Percentiles rank a stretch among this genome's conserved stretches.
phyloP scores from a whole-genome alignment of 2,797 vertebrate species.

The Potorous gilbertii region DNA sequence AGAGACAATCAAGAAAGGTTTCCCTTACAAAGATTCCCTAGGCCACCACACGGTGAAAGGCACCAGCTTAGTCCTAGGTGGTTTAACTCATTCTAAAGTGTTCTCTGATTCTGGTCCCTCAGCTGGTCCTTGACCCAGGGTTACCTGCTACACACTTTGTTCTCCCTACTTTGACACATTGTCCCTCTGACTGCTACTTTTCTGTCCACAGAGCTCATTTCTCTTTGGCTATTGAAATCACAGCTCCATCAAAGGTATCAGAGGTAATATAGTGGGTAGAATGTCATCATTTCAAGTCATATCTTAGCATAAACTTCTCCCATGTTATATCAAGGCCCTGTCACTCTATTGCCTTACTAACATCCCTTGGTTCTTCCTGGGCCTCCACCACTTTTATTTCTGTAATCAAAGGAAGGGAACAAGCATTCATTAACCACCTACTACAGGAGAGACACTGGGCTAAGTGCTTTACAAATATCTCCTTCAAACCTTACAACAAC shows the following conservation, averaged over 20 bases:
- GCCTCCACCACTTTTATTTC: not conserved
- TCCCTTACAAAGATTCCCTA: not conserved
- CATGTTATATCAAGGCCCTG: not conserved
- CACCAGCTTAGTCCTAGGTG: not conserved
- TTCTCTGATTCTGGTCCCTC: not conserved
- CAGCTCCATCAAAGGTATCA: not conserved
- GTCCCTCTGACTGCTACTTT: not conserved
- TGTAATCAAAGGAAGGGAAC: not conserved
- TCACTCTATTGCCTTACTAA: not conserved
- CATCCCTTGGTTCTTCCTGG: not conserved
- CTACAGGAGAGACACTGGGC: not conserved
- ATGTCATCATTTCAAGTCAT: not conserved
- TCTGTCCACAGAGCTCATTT: not conserved
- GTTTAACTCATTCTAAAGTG: not conserved
- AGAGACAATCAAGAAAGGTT: not conserved
- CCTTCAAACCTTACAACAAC: not conserved
- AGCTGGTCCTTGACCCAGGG: not conserved
- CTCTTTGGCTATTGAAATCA: not conserved
- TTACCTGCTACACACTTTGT: not conserved
- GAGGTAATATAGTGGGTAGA: too few relatives aligned
- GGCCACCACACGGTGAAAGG: not conserved
- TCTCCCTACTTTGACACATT: not conserved
- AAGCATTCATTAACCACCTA: not conserved
- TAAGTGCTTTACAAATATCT: not conserved
- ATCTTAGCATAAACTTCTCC: not conserved